A percentile compares a stretch with the other conserved stretches of the same genome.
Evolutionary conservation across 2,113 vertebrate species (phyloP).

Genomic region (Thunnus thynnus): DNA sequence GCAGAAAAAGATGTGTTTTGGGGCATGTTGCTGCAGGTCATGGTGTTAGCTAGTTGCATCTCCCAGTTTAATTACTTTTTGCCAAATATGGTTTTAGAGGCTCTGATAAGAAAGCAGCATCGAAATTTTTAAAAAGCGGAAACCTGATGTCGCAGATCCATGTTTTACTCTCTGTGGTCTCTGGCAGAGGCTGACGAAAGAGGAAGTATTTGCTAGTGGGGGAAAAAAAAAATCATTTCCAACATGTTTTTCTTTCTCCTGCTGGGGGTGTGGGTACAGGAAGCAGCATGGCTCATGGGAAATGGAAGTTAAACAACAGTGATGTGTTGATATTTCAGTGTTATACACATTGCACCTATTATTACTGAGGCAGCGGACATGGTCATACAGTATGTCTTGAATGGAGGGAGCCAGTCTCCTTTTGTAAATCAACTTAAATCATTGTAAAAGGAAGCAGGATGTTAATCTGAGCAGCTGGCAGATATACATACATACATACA

Average conservation of each 20-base stretch:
- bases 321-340: slow-evolving; percentile 27
- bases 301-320: slow-evolving; percentile 28
- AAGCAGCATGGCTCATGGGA: slow-evolving; percentile 21
- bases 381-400: background rate
- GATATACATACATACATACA: slow-evolving; percentile 3
- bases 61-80: background rate
- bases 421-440: background rate
- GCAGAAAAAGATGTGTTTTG: no score
- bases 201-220: background rate
- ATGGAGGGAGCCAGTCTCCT: background rate
- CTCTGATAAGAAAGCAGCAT: background rate
- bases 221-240: background rate
- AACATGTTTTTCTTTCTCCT: slow-evolving; percentile 5
- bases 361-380: background rate
- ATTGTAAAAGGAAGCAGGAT: background rate
- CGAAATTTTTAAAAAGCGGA: background rate
- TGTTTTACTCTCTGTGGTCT: background rate
- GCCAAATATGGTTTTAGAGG: background rate
- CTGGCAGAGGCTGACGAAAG: background rate
- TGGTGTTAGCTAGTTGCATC: no score
- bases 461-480: slow-evolving; percentile 22
- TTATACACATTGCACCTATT: background rate
- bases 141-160: background rate
- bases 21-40: no score
- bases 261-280: background rate